Evolutionary conservation across 2,113 vertebrate genomes (phyloP), one percentile per base, ranked within the genome.

Genomic region (Myotis davidii): DNA sequence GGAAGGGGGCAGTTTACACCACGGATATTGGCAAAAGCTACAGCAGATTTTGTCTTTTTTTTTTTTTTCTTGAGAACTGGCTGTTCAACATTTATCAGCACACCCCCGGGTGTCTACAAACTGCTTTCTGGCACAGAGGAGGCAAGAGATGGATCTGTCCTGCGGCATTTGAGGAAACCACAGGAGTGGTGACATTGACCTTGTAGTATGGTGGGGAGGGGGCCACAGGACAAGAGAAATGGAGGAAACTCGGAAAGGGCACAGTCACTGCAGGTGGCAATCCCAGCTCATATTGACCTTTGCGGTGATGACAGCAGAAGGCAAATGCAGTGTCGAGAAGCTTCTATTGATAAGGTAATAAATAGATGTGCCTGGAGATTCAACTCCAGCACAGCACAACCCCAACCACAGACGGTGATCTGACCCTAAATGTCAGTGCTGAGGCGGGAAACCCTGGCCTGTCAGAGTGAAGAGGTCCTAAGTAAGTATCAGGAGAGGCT

Each of bases 161-260:
- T 34, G 70, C 34, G 59, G 39, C 6, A 32, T 70, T 84, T 13
- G 1, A 50, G 91, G 72, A 86, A 92, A 84, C 70, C 76, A 74
- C 48, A 54, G 85, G 54, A 92, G 86, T 70, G 37, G 29, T 59
- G 91, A 78, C 74, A 89, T 89, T 93, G 86, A 96, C 69, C 76
- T 86, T 86, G 52, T 61, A 27, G 25, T 18, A 78, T 79, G 74
- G 12, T 34, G 14, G 67, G 13, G 32, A 69, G 9, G 32, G 23
- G 48, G 69, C 90, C 45, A 78, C 56, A 92, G 54, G 39, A 84
- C 56, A 85, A 81, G 86, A 73, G 88, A 94, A 79, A 72, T 56
- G 89, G 69, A 23, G 76, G 61, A 61, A 73, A 76, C 54, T 59
- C 45, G 48, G 73, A 88, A 90, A 94, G 74, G 65, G 52, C 81